phyloP scores from a whole-genome alignment of 1,140 invertebrate species.

The Phthorimaea operculella region DNA sequence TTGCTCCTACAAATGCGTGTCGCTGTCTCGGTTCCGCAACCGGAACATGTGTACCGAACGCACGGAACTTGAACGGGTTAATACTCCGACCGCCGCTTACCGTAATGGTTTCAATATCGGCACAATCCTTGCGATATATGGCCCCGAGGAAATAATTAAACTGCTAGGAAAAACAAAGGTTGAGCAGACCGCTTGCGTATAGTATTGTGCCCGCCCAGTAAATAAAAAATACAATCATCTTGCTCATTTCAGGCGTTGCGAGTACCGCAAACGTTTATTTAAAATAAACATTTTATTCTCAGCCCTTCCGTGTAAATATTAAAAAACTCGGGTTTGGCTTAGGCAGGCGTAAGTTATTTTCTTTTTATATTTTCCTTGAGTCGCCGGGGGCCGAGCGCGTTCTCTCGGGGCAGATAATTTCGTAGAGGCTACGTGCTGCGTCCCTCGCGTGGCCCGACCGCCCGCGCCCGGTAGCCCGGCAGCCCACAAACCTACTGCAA shows the following conservation, averaged over 20 bases:
- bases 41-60: slow-evolving; percentile 27
- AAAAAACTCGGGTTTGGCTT: slow-evolving; percentile 36
- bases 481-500: slow-evolving; percentile 33
- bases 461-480: not conserved
- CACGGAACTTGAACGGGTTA: slow-evolving; percentile 24
- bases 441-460: slow-evolving; percentile 25
- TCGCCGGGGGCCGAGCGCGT: slow-evolving; percentile 26
- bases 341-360: slow-evolving; percentile 51
- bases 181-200: not conserved
- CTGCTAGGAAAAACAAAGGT: slow-evolving; percentile 1
- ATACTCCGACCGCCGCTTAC: slow-evolving; percentile 20
- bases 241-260: slow-evolving; percentile 13
- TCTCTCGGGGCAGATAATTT: slow-evolving; percentile 51
- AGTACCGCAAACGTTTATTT: slow-evolving; percentile 23
- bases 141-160: slow-evolving; percentile 12
- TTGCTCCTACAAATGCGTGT: slow-evolving; percentile 43
- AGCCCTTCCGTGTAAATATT: slow-evolving; percentile 35
- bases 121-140: not conserved
- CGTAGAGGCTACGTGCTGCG: slow-evolving; percentile 45
- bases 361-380: slow-evolving; percentile 50
- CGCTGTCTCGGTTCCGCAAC: slow-evolving; percentile 13
- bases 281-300: slow-evolving; percentile 43
- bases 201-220: not conserved
- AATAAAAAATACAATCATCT: slow-evolving; percentile 12
- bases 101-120: slow-evolving; percentile 21